These are phyloP conservation scores for Drosophila burlai DNA, from an alignment of 1,140 invertebrate genomes.

Conservation along the genomic window DNA sequence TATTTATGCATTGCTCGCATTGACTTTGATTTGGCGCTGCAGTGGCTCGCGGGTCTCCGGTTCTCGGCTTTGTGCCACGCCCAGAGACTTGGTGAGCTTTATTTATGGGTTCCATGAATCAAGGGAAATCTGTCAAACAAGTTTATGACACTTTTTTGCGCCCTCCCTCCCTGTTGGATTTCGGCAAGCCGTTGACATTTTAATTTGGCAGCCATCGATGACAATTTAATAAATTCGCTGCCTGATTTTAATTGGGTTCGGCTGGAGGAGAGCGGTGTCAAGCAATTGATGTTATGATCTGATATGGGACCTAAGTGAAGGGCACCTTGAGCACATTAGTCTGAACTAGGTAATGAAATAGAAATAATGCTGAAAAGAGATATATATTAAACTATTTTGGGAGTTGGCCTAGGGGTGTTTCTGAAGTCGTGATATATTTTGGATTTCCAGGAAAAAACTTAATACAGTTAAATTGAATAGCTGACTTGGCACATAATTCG, in stretches of 20 bases:
- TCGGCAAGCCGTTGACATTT: constrained; percentile 70
- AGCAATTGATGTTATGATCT: constrained; percentile 58
- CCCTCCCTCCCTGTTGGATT: constrained; percentile 13
- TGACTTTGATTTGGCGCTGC: constrained; percentile 69
- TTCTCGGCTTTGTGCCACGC: constrained; percentile 52
- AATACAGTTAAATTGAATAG: background rate
- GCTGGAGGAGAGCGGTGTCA: constrained; percentile 43
- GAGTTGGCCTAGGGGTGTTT: background rate
- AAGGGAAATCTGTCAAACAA: constrained; percentile 80
- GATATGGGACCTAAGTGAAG: constrained; percentile 24
- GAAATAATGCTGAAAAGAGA: background rate
- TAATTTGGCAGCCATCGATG: constrained; percentile 82
- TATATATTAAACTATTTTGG: constrained; percentile 11
- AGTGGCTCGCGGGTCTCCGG: constrained; percentile 19
- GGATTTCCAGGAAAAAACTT: background rate
- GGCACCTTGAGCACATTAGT: constrained; percentile 50
- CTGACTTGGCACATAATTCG: background rate
- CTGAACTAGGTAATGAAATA: constrained; percentile 35
- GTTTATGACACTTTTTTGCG: constrained; percentile 74
- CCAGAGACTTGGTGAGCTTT: constrained; percentile 56
- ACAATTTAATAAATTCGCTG: constrained; percentile 76
- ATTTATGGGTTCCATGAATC: constrained; percentile 75
- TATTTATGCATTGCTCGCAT: constrained; percentile 76
- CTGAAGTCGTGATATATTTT: background rate
- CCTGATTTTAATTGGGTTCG: constrained; percentile 68